Evolutionary conservation across 2,797 vertebrate genomes (phyloP), one percentile per base, ranked within the genome.

Genomic region (Muscicapa striata): DNA sequence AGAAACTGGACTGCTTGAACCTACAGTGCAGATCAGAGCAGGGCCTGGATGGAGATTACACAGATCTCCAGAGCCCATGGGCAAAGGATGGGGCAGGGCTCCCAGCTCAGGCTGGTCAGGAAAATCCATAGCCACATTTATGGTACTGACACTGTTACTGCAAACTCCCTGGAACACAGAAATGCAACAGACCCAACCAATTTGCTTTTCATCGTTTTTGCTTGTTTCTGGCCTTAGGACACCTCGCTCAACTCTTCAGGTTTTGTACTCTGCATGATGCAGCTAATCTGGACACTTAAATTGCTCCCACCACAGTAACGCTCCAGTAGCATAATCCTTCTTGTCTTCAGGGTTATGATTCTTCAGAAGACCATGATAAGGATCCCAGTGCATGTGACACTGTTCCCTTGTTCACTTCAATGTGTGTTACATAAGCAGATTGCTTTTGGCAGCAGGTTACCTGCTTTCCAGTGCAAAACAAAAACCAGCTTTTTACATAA

Each of bases 51-150:
- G 2, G 4, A 57, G 17, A 34, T 61, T 34, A 45, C 48, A 40
- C 13, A 16, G 3, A 36, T 40, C 26, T 58, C 12, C 9, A 19
- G 45, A 52, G 18, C 26, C 30, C 13, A 2, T 23, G 17, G 24
- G 18, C n/a, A 59, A 41, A 48, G 52, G 11, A 1, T 38, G 9
- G 11, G 2, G 1, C 21, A 40, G 11, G 13, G 7, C 5, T 11
- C 10, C 13, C n/a, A 29, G 10, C 24, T 57, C 9, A 36, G 45
- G 13, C 26, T 77, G 32, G 5, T 24, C 49, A 55, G 57, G 51
- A 70, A 74, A 77, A 74, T 2, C 6, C 13, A 6, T 3, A 29
- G 11, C 7, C 26, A 46, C 3, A 12, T 70, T 75, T 58, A 21
- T 41, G 14, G 22, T 40, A 7, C 23, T 84, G 32, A 22, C 10